Percentiles rank a stretch among this genome's conserved stretches.
These are phyloP conservation scores for Capra hircus DNA, from an alignment of 2,113 vertebrate species.

Conservation along the genomic window DNA sequence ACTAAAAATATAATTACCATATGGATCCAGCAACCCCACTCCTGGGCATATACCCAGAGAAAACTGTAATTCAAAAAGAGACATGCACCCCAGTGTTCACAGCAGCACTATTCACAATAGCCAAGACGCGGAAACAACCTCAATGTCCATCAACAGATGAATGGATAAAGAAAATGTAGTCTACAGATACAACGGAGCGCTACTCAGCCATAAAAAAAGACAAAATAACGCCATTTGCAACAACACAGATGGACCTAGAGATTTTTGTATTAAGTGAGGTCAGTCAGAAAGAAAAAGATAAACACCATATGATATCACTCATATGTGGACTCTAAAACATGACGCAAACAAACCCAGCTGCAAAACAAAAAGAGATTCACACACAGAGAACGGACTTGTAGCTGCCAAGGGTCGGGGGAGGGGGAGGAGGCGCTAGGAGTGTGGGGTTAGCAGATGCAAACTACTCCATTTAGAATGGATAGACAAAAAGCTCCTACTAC, in stretches of 20 bases:
- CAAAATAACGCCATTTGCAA: not conserved
- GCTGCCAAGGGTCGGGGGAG: not conserved
- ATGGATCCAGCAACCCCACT: not conserved
- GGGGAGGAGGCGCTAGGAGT: fast-evolving
- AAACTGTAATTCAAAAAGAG: not conserved
- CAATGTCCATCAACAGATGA: not conserved
- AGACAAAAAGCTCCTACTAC: not conserved
- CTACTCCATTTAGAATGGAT: not conserved
- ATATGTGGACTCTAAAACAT: not conserved
- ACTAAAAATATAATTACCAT: not conserved
- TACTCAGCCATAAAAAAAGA: not conserved
- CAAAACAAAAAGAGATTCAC: not conserved
- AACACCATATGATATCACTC: not conserved
- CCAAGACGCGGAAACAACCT: not conserved
- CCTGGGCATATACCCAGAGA: not conserved
- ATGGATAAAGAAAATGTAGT: not conserved
- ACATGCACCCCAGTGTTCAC: not conserved
- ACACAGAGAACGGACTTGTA: not conserved
- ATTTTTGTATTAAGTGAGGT: not conserved
- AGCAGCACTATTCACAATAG: not conserved
- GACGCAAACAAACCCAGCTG: not conserved
- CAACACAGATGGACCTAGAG: not conserved
- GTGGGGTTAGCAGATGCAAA: not conserved
- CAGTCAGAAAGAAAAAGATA: not conserved
- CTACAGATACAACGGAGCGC: not conserved